Conservation (phyloP, 1,140 invertebrate species). For the Temnothorax nylanderi region DNA sequence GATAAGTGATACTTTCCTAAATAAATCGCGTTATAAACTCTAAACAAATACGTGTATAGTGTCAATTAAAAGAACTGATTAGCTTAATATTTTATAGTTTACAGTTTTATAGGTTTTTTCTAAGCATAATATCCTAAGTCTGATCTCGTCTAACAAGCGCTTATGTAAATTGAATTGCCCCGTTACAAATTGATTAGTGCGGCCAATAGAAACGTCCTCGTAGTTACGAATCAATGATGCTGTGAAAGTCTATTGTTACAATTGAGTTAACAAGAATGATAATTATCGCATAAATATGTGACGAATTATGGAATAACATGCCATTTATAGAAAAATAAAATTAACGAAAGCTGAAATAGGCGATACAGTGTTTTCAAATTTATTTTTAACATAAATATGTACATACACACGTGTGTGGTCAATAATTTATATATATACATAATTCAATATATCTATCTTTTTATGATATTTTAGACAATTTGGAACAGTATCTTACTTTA, state of each 20-base stretch:
- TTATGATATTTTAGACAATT: conserved; percentile 11
- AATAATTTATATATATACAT: not conserved
- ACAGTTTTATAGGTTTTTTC: not conserved
- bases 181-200: not conserved
- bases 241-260: not conserved
- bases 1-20: conserved; percentile 38
- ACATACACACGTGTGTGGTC: not conserved
- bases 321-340: conserved; percentile 25
- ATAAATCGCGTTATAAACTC: not conserved
- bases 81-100: conserved; percentile 17
- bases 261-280: not conserved
- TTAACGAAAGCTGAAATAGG: conserved; percentile 7
- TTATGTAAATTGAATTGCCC: not conserved
- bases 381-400: conserved; percentile 8
- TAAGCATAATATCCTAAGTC: not conserved
- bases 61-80: not conserved
- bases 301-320: conserved; percentile 17
- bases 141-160: conserved; percentile 32
- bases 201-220: not conserved
- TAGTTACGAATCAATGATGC: not conserved
- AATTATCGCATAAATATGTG: not conserved
- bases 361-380: conserved; percentile 5
- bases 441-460: not conserved
- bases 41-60: conserved; percentile 16
- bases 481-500: not conserved